Evolutionary conservation across 2,888 invertebrate species (phyloP).

Genomic region (Caenorhabditis zanzibari): DNA sequence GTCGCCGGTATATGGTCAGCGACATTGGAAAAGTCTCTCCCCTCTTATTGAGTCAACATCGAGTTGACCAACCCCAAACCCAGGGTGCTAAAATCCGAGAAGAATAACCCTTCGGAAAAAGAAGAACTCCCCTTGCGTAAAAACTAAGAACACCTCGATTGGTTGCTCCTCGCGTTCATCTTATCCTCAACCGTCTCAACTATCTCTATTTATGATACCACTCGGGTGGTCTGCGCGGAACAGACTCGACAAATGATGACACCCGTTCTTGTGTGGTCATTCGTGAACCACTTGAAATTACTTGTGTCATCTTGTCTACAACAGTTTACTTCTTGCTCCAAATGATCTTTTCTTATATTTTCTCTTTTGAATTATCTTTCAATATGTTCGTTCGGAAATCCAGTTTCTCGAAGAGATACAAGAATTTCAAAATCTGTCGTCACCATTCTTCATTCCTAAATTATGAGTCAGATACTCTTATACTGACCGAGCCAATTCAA

Average conservation of each 20-base stretch:
- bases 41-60: constrained; percentile 63
- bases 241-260: constrained; percentile 55
- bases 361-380: background rate
- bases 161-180: constrained; percentile 42
- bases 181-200: constrained; percentile 40
- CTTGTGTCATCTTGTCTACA: background rate
- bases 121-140: constrained; percentile 48
- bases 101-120: constrained; percentile 9
- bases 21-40: constrained; percentile 41
- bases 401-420: no score
- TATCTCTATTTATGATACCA: constrained; percentile 60
- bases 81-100: constrained; percentile 60
- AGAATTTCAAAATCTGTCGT: background rate
- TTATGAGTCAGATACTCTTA: constrained; percentile 15
- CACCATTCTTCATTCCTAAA: background rate
- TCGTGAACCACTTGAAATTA: constrained; percentile 43
- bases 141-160: constrained; percentile 64
- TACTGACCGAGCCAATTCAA: constrained; percentile 15
- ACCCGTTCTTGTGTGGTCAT: constrained; percentile 51
- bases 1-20: constrained; percentile 62
- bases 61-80: constrained; percentile 47
- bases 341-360: background rate
- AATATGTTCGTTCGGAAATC: background rate
- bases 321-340: constrained; percentile 10
- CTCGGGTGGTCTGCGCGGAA: constrained; percentile 40